Evolutionary conservation across 2,888 invertebrate genomes (phyloP).

Genomic region (Heliothis peltigera): DNA sequence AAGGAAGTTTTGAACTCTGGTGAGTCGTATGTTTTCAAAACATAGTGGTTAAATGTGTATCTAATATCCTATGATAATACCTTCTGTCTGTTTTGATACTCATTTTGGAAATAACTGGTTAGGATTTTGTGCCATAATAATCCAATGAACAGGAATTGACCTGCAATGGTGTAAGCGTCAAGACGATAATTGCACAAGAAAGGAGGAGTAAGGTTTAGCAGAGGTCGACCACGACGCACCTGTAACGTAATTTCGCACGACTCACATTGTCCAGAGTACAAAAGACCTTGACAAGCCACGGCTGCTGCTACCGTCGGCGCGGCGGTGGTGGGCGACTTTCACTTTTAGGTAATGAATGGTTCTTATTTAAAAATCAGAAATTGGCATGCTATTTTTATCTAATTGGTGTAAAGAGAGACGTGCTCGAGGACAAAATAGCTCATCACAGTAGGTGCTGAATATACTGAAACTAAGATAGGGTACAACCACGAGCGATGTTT

Average conservation of each 20-base stretch:
- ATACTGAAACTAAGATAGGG: conserved; percentile 38
- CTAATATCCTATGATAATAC: conserved; percentile 32
- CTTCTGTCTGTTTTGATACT: conserved; percentile 35
- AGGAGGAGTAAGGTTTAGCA: conserved; percentile 36
- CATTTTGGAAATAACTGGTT: conserved; percentile 34
- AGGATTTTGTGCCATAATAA: conserved; percentile 66
- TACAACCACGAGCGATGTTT: conserved; percentile 11
- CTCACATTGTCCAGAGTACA: conserved; percentile 14
- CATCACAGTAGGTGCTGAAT: conserved; percentile 38
- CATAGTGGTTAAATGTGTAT: conserved; percentile 58
- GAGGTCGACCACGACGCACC: conserved; percentile 26
- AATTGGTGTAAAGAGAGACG: conserved; percentile 22
- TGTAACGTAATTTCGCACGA: conserved; percentile 18
- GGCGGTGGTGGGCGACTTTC: conserved; percentile 48
- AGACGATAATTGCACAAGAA: conserved; percentile 21
- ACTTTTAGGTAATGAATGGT: conserved; percentile 56
- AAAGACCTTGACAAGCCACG: conserved; percentile 30
- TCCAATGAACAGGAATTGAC: conserved; percentile 67
- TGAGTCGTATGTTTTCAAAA: conserved; percentile 73
- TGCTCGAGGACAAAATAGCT: conserved; percentile 17
- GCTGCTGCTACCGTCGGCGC: conserved; percentile 33
- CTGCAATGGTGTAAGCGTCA: conserved; percentile 23
- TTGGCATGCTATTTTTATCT: conserved; percentile 50
- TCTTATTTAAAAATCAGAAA: conserved; percentile 35
- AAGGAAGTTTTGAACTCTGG: conserved; percentile 60